Evolutionary conservation across 2,888 invertebrate species (phyloP).

Genomic region (Perdita meconis): DNA sequence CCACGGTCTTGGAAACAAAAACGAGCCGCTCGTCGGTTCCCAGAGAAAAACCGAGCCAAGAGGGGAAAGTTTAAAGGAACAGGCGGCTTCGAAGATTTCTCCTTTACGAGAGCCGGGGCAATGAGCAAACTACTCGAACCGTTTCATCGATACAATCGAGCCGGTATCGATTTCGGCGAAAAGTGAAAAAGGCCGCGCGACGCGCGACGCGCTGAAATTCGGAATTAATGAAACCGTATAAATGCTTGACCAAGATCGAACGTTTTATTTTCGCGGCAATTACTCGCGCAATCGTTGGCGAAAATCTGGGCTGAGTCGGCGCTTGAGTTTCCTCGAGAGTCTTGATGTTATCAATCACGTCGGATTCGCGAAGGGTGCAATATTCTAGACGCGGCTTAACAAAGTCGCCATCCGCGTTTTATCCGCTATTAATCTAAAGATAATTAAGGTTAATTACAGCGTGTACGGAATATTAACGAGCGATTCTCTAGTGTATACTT

Average conservation of each 20-base stretch:
- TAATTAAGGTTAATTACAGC: neutral
- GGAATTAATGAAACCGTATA: neutral
- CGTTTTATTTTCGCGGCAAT: neutral
- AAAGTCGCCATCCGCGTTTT: neutral
- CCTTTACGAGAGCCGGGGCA: neutral
- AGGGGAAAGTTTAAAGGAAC: neutral
- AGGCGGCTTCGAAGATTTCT: neutral
- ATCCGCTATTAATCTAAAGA: neutral
- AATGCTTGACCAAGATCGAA: neutral
- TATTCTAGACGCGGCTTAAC: neutral
- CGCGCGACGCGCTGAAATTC: too few species aligned
- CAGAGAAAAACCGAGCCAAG: neutral
- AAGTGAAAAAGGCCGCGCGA: too few species aligned
- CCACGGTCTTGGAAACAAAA: neutral
- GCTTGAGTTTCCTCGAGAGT: constrained; percentile 14
- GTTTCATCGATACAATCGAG: neutral
- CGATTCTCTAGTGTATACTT: too few species aligned
- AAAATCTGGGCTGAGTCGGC: constrained; percentile 9
- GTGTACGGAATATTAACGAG: constrained; percentile 4
- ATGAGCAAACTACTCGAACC: neutral
- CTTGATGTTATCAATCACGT: constrained; percentile 22
- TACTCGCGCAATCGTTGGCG: neutral
- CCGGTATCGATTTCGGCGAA: too few species aligned
- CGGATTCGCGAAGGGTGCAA: neutral
- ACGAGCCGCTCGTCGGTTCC: neutral